Evolutionary conservation across 1,140 invertebrate genomes (phyloP), one percentile per base, ranked within the genome.

Genomic region (Lycorma delicatula): DNA sequence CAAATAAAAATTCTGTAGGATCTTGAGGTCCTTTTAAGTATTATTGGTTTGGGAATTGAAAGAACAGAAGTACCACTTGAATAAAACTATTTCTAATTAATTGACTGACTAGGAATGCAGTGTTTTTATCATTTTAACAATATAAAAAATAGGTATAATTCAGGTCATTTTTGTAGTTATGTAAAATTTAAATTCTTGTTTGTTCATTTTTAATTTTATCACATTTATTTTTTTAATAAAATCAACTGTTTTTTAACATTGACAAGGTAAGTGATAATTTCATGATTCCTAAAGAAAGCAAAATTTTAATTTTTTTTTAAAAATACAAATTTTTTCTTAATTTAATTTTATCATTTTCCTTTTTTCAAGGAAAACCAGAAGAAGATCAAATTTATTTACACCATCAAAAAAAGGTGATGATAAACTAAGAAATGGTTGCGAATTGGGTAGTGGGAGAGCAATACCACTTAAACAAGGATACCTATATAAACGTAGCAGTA

Each of bases 391-490:
- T 79, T 79, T 97, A 41, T 97, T 98, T 67, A 91, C 89, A 27
- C 89, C 92, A 38, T 91, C 89, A 0, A 93, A 93, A 69, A 93
- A 90, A 70, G 84, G 83, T n/a, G 85, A 87, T 59, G 87, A 89
- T 62, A 83, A 87, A 52, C 74, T 86, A 59, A 86, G 87, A 65
- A 86, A 86, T 67, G 81, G 83, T 61, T 81, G 83, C 59, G 92
- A 94, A 72, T 79, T 98, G 65, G 96, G 96, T 13, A 91, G 90
- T 66, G 96, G 96, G 0, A 77, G 96, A 56, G 88, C 89, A 44
- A 99, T 98, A 70, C 97, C 97, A 3, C 76, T 98, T 22, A 98
- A 97, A 72, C 93, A 98, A 76, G 96, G 96, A 20, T 93, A 94
- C 71, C 78, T 99, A 47, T 97, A 98, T 71, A 99, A 99, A 74